Base-by-base conservation (phyloP, 2,113 vertebrate species). In the Strix aluco region DNA sequence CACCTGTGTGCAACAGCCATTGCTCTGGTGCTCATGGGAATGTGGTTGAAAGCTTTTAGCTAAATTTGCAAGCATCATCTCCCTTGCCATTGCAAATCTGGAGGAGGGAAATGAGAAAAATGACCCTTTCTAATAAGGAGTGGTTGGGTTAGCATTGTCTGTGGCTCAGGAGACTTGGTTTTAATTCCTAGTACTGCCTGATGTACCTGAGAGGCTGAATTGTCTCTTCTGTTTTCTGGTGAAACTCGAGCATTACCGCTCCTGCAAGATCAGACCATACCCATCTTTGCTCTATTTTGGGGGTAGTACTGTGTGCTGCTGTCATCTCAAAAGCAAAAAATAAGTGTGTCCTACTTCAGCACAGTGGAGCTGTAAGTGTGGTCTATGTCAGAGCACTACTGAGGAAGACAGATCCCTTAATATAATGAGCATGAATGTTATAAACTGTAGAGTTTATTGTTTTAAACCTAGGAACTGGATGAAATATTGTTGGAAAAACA, bases 41-140 rank as follows among this genome's bases (percentile, higher is more conserved):
- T 42, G 74, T 14, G 34, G 29, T 3, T 93, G 78, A 90, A 94
- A 88, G 74, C 49, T 96, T 96, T 93, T 42, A 88, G 84, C 66
- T 90, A 17, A 85, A 86, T 62, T 73, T 91, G 54, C 49, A 77
- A 49, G 74, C 62, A 80, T 49, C 74, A 73, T 81, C 29, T 90
- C 32, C 49, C 21, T 36, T 82, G 42, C 22, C 9, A 26, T n/a
- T 20, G 49, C 1, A 5, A 75, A 29, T 55, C n/a, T 57, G 77
- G 57, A 49, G 20, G 70, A 91, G 40, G n/a, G 38, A 87, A 69
- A 90, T 49, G 52, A 96, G 94, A 69, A 90, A 88, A 96, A 79
- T 61, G 1, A 79, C 47, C 30, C 26, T 67, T 72, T 66, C 30
- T 57, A 49, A 65, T 90, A 44, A 61, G 69, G 14, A 21, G 21